Percentiles rank a stretch among this genome's conserved stretches.
Evolutionary conservation across 2,113 vertebrate genomes (phyloP).

Genomic region (Nothobranchius furzeri): DNA sequence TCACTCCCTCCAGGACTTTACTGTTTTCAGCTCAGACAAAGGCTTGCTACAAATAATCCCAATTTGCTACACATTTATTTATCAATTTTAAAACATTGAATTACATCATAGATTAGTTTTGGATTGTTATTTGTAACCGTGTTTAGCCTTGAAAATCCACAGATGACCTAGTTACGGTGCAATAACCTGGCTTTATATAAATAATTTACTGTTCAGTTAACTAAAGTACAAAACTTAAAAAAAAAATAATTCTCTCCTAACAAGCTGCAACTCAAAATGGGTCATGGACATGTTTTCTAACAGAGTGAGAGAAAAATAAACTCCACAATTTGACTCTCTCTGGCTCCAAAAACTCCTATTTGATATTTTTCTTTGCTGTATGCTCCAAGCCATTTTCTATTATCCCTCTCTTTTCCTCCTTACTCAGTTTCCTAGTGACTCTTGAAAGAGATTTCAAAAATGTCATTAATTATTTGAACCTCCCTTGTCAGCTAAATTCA

Average conservation of each 20-base stretch:
- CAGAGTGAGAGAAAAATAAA: neutral
- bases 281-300: conserved; percentile 22
- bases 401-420: conserved; percentile 11
- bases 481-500: conserved; percentile 47
- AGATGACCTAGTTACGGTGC: neutral
- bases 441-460: conserved; percentile 62
- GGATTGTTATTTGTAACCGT: neutral
- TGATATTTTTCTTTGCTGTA: conserved; percentile 25
- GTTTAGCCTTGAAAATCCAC: neutral
- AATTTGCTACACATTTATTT: neutral
- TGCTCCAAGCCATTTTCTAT: conserved; percentile 30
- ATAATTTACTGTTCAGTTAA: too few relatives aligned
- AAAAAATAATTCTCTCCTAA: neutral
- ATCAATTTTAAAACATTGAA: too few relatives aligned
- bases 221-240: too few relatives aligned
- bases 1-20: conserved; percentile 11
- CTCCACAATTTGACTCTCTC: conserved; percentile 5
- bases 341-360: neutral
- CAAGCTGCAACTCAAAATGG: conserved; percentile 33
- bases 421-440: conserved; percentile 38
- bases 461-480: conserved; percentile 60
- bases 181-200: too few relatives aligned
- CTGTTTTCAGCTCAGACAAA: conserved; percentile 24
- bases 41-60: neutral
- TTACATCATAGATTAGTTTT: too few relatives aligned